Evolutionary conservation across 2,888 invertebrate species (phyloP), one percentile per base, ranked within the genome.

Genomic region (Capitulum mitella): DNA sequence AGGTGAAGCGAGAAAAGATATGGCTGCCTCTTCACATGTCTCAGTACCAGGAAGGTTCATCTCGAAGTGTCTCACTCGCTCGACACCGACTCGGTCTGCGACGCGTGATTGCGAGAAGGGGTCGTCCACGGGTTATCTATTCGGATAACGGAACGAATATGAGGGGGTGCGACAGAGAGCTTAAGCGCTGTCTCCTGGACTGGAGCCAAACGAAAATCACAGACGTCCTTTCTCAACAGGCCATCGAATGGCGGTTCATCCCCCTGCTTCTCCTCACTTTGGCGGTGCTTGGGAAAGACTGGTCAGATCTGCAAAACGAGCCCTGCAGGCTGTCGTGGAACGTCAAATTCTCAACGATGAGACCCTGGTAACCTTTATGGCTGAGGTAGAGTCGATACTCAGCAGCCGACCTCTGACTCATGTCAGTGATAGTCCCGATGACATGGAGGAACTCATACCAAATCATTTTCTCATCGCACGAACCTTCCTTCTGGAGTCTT

Each of bases 261-360:
- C n/a, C 26, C 54, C 54, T 54, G 54, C 54, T 54, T 54, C 54
- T 26, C 54, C 54, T 54, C 54, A 54, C n/a, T 54, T 54, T 54
- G 54, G 54, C 2, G 54, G 54, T n/a, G 54, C n/a, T 3, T n/a
- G 54, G 54, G n/a, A 54, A n/a, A 54, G 54, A n/a, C 54, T 54
- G 10, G n/a, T 54, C n/a, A 22, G 54, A n/a, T n/a, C 54, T 10
- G 54, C n/a, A 26, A 54, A 54, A n/a, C n/a, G n/a, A 26, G 54
- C 54, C 26, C 54, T 54, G 26, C 54, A 54, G 54, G n/a, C 54
- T 26, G n/a, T 22, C 54, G n/a, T 26, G 6, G 54, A 8, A 22
- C 54, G 54, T 10, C 54, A n/a, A 54, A 10, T n/a, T 26, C 54
- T 54, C 26, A 54, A 26, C 2, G n/a, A 54, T 54, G 54, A 54